These are phyloP conservation scores for Drosophila pruinosa DNA, from an alignment of 1,140 invertebrate species.

Conservation along the genomic window DNA sequence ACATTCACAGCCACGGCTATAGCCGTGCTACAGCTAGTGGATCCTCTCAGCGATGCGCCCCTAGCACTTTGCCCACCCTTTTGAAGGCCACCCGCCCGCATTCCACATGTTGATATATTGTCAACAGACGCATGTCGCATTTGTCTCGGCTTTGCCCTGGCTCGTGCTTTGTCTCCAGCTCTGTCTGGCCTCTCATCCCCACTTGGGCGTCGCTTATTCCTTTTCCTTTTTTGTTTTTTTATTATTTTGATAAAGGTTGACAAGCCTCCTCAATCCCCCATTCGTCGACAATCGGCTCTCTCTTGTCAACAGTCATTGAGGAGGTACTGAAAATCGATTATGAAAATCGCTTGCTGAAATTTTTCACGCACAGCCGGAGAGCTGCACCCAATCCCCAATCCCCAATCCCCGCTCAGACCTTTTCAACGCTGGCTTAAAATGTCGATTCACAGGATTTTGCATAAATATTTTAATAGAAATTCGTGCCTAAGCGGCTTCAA, in stretches of 20 bases:
- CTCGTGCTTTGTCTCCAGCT: slow-evolving; percentile 40
- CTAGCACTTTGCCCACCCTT: neutral
- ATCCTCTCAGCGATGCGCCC: neutral
- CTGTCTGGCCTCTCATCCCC: slow-evolving; percentile 14
- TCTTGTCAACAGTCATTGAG: slow-evolving; percentile 69
- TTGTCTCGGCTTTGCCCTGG: slow-evolving; percentile 65
- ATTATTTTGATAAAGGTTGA: slow-evolving; percentile 77
- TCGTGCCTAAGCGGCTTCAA: slow-evolving; percentile 65
- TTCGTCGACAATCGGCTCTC: neutral
- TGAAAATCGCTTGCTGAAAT: slow-evolving; percentile 77
- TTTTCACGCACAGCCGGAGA: slow-evolving; percentile 52
- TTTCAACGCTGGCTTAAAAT: slow-evolving; percentile 44
- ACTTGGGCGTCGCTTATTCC: slow-evolving; percentile 7
- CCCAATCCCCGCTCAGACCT: neutral
- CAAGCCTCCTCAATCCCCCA: slow-evolving; percentile 31
- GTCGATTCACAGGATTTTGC: slow-evolving; percentile 58
- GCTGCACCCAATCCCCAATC: neutral
- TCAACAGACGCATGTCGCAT: slow-evolving; percentile 80
- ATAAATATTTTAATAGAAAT: slow-evolving; percentile 81
- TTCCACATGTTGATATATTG: slow-evolving; percentile 79
- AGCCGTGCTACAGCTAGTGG: neutral
- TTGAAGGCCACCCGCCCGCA: slow-evolving; percentile 12
- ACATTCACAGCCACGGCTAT: neutral
- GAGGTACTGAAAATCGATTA: slow-evolving; percentile 71
- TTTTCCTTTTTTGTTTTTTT: slow-evolving; percentile 19